Conservation (phyloP, 2,113 vertebrate species). For the Pachyramphus minor region DNA sequence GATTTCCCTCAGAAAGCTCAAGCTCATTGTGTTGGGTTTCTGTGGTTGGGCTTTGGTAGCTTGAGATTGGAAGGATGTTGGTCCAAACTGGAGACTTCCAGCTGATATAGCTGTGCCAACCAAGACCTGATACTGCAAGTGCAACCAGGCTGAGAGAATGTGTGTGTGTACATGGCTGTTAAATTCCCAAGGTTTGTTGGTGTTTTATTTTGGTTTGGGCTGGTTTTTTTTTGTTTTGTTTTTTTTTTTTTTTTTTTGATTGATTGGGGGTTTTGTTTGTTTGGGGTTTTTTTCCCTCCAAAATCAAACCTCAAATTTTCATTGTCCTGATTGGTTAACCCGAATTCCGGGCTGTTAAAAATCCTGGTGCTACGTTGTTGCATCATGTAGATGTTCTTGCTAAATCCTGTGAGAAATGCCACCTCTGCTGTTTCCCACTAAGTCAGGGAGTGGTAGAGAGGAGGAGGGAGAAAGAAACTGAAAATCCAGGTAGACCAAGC, state of each 20-base stretch:
- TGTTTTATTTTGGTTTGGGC: neutral
- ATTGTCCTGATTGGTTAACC: neutral
- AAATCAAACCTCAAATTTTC: neutral
- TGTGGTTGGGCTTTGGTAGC: neutral
- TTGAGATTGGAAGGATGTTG: neutral
- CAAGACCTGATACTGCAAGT: neutral
- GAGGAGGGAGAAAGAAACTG: neutral
- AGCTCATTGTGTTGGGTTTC: neutral
- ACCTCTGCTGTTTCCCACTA: neutral
- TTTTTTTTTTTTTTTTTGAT: neutral
- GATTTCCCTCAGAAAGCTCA: neutral
- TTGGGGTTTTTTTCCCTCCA: neutral
- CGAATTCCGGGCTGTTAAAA: neutral
- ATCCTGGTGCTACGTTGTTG: neutral
- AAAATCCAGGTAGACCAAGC: neutral
- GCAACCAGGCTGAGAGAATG: neutral
- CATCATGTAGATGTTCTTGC: neutral
- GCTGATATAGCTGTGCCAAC: neutral
- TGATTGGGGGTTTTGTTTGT: neutral
- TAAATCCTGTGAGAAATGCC: neutral
- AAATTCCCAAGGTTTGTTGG: neutral
- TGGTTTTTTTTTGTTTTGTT: neutral
- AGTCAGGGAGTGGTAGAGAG: neutral
- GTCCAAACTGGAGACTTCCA: neutral
- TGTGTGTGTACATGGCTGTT: neutral